Evolutionary conservation across 2,888 invertebrate species (phyloP).

Genomic region (Petrophora chlorosata): DNA sequence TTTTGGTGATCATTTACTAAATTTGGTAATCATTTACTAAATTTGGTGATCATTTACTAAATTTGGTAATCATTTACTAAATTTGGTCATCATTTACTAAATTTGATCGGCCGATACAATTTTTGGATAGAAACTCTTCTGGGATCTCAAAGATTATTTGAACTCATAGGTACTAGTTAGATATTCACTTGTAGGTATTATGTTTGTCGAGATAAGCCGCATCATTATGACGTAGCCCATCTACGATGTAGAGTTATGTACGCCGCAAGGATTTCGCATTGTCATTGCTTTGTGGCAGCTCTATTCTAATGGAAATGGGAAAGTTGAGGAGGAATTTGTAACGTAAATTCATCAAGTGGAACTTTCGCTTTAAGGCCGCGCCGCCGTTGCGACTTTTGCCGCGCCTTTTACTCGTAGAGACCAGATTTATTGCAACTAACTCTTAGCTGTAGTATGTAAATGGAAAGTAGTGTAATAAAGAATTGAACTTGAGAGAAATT

Average conservation of each 20-base stretch:
- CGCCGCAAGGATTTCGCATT: slow-evolving; percentile 27
- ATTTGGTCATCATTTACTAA: no score
- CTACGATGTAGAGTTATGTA: slow-evolving; percentile 1
- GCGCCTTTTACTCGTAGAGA: slow-evolving; percentile 2
- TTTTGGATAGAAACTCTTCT: no score
- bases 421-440: slow-evolving; percentile 10
- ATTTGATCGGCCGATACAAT: no score
- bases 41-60: no score
- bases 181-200: no score
- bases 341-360: slow-evolving; percentile 33
- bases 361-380: slow-evolving; percentile 32
- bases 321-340: slow-evolving; percentile 40
- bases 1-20: no score
- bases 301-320: slow-evolving; percentile 38
- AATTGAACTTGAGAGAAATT: background rate
- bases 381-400: slow-evolving; percentile 16
- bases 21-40: no score
- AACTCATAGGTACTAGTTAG: no score
- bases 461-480: background rate
- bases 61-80: no score
- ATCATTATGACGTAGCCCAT: slow-evolving; percentile 13
- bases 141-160: no score
- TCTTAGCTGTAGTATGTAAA: slow-evolving; percentile 3
- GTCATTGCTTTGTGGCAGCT: slow-evolving; percentile 34
- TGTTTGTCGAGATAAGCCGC: slow-evolving; percentile 18